These are phyloP conservation scores for Copsychus sechellarum DNA, from an alignment of 2,113 vertebrate genomes.

Conservation along the genomic window DNA sequence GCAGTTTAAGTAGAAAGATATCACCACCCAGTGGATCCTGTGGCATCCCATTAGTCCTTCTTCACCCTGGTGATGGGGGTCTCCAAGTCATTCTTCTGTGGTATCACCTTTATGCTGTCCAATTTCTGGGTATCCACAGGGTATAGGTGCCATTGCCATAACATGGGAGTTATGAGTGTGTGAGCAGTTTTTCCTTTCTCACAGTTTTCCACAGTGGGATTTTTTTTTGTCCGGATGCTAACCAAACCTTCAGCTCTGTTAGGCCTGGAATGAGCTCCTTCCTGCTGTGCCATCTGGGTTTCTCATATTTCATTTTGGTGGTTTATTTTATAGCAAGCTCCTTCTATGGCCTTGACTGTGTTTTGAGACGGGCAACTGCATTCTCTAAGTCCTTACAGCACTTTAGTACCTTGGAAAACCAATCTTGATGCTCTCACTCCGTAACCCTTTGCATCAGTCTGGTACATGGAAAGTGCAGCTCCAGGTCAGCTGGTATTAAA, in stretches of 20 bases:
- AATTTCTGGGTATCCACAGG: not conserved
- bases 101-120: not conserved
- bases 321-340: not conserved
- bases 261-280: not conserved
- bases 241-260: not conserved
- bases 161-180: not conserved
- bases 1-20: not conserved
- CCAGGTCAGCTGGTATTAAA: not conserved
- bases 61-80: not conserved
- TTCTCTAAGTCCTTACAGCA: not conserved
- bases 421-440: not conserved
- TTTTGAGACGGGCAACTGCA: not conserved
- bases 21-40: rapidly evolving
- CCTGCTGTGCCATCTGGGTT: not conserved
- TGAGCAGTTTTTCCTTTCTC: not conserved
- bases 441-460: not conserved
- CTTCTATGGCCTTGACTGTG: not conserved
- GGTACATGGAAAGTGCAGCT: not conserved
- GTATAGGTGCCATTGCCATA: not conserved
- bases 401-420: not conserved
- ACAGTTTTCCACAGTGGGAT: not conserved
- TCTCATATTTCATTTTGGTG: not conserved
- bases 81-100: not conserved
- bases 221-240: not conserved
- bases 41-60: not conserved